phyloP scores from a whole-genome alignment of 2,113 vertebrate species.

The Tragelaphus strepsiceros region DNA sequence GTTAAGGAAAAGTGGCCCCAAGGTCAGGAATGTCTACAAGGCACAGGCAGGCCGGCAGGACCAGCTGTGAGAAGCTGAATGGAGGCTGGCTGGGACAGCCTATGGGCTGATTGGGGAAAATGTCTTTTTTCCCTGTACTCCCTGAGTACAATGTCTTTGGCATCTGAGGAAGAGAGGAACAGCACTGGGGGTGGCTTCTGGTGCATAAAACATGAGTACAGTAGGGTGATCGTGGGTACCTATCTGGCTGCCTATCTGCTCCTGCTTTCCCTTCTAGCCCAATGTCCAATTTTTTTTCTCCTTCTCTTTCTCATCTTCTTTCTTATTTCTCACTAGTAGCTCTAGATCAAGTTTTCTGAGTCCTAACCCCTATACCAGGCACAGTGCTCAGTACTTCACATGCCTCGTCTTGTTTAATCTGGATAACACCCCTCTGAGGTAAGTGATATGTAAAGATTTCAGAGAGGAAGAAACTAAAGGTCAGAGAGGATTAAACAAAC shows the following conservation, averaged over 20 bases:
- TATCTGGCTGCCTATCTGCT: background rate
- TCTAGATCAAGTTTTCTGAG: background rate
- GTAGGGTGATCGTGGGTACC: too few species aligned
- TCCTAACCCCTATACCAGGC: background rate
- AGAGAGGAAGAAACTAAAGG: background rate
- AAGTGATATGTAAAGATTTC: background rate
- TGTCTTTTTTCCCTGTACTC: too few species aligned
- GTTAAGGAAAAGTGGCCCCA: background rate
- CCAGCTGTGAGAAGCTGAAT: background rate
- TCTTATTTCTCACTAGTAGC: background rate
- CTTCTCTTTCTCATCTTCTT: background rate
- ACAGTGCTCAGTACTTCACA: background rate
- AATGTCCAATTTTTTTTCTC: background rate
- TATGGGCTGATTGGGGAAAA: background rate
- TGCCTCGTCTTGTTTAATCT: background rate
- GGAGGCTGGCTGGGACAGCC: background rate
- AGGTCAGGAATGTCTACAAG: background rate
- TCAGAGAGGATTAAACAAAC: background rate
- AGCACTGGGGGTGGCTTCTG: background rate
- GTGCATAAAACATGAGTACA: background rate
- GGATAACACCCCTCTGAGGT: background rate
- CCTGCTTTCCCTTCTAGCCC: background rate
- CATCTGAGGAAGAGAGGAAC: background rate
- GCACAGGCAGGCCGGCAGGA: background rate
- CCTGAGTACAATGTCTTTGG: background rate